Percentiles rank a stretch among this genome's conserved stretches.
These are phyloP conservation scores for Sclerodermus sp. DNA, from an alignment of 2,888 invertebrate species.

Conservation along the genomic window DNA sequence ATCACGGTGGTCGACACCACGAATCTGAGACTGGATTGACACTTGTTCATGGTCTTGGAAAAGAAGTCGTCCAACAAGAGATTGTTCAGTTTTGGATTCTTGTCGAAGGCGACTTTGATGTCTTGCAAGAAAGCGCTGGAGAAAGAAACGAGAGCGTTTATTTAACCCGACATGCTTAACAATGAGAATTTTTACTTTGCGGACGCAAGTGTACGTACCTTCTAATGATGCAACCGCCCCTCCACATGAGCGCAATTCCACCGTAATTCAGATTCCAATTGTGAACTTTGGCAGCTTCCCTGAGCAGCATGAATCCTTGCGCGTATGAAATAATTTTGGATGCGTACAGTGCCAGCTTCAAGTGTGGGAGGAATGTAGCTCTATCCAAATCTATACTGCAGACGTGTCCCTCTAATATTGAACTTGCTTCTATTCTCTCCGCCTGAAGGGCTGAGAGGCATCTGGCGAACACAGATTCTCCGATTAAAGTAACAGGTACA, in stretches of 20 bases:
- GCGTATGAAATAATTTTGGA: constrained; percentile 99
- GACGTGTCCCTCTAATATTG: constrained; percentile 70
- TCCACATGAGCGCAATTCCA: constrained; percentile 98
- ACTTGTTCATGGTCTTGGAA: constrained; percentile 75
- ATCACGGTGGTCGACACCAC: constrained; percentile 74
- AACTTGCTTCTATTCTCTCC: constrained; percentile 83
- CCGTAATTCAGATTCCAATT: constrained; percentile 97
- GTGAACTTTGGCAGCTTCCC: constrained; percentile 88
- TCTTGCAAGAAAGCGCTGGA: constrained; percentile 81
- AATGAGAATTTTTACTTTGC: background rate
- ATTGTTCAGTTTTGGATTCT: constrained; percentile 83
- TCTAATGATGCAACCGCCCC: constrained; percentile 98
- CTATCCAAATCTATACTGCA: constrained; percentile 71
- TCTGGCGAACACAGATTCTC: constrained; percentile 96
- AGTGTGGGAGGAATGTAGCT: constrained; percentile 77
- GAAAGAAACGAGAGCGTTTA: constrained; percentile 17
- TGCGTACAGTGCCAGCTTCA: constrained; percentile 90
- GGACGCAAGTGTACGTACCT: constrained; percentile 62
- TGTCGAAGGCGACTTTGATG: constrained; percentile 91
- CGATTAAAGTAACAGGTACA: constrained; percentile 96
- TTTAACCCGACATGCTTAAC: constrained; percentile 3
- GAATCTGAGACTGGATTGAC: constrained; percentile 83
- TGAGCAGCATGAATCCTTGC: constrained; percentile 94
- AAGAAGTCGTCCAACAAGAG: constrained; percentile 93
- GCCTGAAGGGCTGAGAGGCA: constrained; percentile 90